Conservation (phyloP, 30 jellyfish, hydroid and myxozoan genomes). For the Turritopsis rubra region DNA sequence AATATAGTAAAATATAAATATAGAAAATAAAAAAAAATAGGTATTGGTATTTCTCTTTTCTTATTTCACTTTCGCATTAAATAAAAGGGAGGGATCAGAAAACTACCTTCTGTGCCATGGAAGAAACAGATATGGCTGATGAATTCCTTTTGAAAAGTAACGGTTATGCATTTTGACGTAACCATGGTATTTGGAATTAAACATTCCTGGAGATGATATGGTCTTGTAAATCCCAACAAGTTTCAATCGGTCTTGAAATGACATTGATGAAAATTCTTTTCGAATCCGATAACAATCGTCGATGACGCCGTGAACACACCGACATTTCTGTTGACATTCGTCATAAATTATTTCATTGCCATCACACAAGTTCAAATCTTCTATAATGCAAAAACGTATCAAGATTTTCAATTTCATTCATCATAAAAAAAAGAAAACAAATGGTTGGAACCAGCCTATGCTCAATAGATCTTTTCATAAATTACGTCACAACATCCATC, state of each 20-base stretch:
- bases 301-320: conserved; percentile 34
- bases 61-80: too few relatives aligned
- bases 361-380: conserved; percentile 6
- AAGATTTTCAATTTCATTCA: too few relatives aligned
- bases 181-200: conserved; percentile 19
- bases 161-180: conserved; percentile 36
- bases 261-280: conserved; percentile 50
- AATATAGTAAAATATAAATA: too few relatives aligned
- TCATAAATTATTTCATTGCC: conserved; percentile 26
- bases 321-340: conserved; percentile 40
- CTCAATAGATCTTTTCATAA: too few relatives aligned
- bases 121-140: neutral
- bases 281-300: conserved; percentile 42
- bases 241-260: conserved; percentile 32
- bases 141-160: conserved; percentile 29
- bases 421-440: too few relatives aligned
- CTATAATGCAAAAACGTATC: neutral
- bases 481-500: too few relatives aligned
- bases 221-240: conserved; percentile 30
- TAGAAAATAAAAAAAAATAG: too few relatives aligned
- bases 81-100: too few relatives aligned
- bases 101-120: neutral
- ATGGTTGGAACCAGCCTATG: too few relatives aligned
- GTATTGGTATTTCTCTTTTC: too few relatives aligned
- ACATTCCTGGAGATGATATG: conserved; percentile 25